Base-by-base conservation (phyloP, 2,113 vertebrate species). In the Australoheros scitulus region DNA sequence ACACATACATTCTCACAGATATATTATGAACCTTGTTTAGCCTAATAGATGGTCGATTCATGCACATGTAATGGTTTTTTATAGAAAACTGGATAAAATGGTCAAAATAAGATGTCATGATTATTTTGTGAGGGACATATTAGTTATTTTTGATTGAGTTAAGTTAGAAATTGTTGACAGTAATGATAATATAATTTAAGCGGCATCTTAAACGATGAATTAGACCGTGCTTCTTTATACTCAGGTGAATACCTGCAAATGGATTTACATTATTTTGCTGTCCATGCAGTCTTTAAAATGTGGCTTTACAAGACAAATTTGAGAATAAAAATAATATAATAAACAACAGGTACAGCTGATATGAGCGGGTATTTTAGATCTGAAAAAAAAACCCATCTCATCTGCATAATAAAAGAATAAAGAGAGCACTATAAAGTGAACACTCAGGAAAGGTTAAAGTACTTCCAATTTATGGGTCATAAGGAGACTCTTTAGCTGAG, bases 331-430 rank as follows among this genome's bases (percentile, higher is more conserved):
- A 81, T 32, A 5, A 64, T 82, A 56, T 29, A 76, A 81, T 58
- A 82, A 68, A 88, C 86, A 75, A 75, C 79, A 80, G 47, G 34
- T 63, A 64, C 78, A 86, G 89, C 74, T 81, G 89, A 92, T 79
- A 88, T 43, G 50, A 77, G 82, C 87, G 82, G 36, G 77, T 87
- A 85, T 91, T 91, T 90, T 34, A 85, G 81, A 84, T 83, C 81
- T 84, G 41, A 92, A 91, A 81, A 87, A 26, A 32, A 92, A 93
- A 91, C 87, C 83, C 75, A 88, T 89, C 89, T 89, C 83, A 94
- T 94, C 85, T 95, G 89, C 93, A 94, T 93, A 91, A 93, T 94
- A 94, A 94, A 94, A 92, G 91, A 93, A 93, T 91, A 90, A 93
- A 90, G 83, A 77, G 91, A 85, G 82, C 75, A 76, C 88, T 85